A percentile compares a stretch with the other conserved stretches of the same genome.
Evolutionary conservation across 2,888 invertebrate genomes (phyloP).

Genomic region (Rhimphoctona megacephalus): DNA sequence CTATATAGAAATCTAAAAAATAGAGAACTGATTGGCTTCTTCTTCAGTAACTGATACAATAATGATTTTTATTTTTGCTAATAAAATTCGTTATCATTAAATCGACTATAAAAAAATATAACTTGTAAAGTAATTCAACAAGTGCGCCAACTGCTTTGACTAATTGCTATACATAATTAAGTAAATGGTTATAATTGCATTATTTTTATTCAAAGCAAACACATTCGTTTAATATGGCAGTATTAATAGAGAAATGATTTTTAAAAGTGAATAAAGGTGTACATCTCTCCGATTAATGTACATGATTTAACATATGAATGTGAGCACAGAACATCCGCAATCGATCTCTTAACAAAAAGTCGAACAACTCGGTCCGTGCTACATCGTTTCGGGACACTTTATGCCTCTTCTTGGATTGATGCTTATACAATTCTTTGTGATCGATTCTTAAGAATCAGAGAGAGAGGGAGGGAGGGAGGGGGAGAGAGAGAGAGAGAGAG

Average conservation of each 20-base stretch:
- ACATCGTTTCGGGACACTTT: slow-evolving; percentile 35
- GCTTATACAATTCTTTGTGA: slow-evolving; percentile 41
- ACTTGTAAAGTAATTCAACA: neutral
- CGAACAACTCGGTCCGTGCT: neutral
- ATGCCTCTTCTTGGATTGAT: slow-evolving; percentile 43
- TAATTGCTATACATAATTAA: too few relatives aligned
- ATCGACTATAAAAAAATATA: neutral
- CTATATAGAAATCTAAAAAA: too few relatives aligned
- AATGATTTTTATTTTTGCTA: neutral
- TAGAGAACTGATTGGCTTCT: neutral
- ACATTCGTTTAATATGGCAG: neutral
- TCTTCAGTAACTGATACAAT: neutral
- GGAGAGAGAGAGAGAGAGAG: slow-evolving; percentile 26
- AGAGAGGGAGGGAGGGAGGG: slow-evolving; percentile 59
- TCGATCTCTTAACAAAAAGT: slow-evolving; percentile 32
- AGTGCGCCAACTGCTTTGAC: too few relatives aligned
- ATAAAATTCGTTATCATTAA: neutral
- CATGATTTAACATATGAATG: neutral
- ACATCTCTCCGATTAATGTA: neutral
- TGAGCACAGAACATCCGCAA: neutral
- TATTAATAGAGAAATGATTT: neutral
- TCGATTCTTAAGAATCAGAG: slow-evolving; percentile 56
- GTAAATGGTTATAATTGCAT: neutral
- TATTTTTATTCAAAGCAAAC: neutral
- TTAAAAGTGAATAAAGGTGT: neutral